Percentiles rank a stretch among this genome's conserved stretches.
phyloP scores from a whole-genome alignment of 2,113 vertebrate species.

The Myotis brandtii region DNA sequence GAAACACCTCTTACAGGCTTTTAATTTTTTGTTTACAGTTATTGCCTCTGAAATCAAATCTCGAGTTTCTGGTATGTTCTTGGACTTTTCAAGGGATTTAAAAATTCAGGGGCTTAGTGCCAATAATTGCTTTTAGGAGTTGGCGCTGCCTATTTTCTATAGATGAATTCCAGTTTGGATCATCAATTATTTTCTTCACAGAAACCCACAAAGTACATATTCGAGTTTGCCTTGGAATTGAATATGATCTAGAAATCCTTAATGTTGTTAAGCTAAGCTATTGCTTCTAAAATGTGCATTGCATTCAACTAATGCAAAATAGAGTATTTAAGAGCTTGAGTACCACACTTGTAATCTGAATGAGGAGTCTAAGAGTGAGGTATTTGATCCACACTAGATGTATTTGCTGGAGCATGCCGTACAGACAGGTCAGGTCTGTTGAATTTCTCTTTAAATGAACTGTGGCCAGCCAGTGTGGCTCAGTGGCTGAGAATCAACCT shows the following conservation, averaged over 20 bases:
- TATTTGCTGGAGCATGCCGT: not conserved
- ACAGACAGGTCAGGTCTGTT: not conserved
- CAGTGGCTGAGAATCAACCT: no score
- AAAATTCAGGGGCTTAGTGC: conserved; percentile 69
- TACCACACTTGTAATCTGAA: conserved; percentile 77
- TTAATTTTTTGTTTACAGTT: conserved; percentile 64
- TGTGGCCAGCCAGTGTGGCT: no score
- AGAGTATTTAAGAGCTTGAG: conserved; percentile 80
- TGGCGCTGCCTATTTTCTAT: conserved; percentile 70
- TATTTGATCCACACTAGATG: conserved; percentile 48
- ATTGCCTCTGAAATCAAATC: conserved; percentile 66
- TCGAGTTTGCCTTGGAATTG: conserved; percentile 74
- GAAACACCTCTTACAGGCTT: conserved; percentile 69
- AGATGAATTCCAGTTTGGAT: conserved; percentile 78
- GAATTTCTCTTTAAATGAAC: not conserved
- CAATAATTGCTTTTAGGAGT: conserved; percentile 77
- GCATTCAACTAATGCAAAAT: conserved; percentile 79
- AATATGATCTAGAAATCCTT: conserved; percentile 75
- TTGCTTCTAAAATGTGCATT: conserved; percentile 80
- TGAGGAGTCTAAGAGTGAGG: conserved; percentile 63
- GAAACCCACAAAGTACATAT: conserved; percentile 81
- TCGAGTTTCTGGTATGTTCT: conserved; percentile 55
- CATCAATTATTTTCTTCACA: conserved; percentile 82
- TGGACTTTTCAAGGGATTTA: conserved; percentile 68
- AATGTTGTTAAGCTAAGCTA: conserved; percentile 74